Base-by-base conservation (phyloP, 2,113 vertebrate species). In the Ctenomys sociabilis region DNA sequence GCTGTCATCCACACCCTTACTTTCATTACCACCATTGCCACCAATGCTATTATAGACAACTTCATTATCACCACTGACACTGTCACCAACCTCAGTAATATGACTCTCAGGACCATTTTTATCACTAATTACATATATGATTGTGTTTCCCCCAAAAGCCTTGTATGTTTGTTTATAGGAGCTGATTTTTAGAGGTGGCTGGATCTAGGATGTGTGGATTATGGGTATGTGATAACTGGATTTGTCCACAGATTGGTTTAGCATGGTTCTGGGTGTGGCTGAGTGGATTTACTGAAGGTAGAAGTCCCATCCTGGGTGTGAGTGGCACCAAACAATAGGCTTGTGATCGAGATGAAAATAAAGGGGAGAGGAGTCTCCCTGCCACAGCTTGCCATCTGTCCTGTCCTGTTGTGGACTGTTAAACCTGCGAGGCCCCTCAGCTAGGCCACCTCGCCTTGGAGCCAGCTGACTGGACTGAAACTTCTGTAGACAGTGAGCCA, bases 111-210 rank as follows among this genome's bases (percentile, higher is more conserved):
- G 16, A 94, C 30, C 73, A 87, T 54, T 90, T 89, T 91, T 77
- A 70, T 93, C 68, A 89, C 77, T 88, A 95, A 66, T 54, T 16
- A 77, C 81, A 94, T 70, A 90, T 26, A 88, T 40, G 30, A 3
- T 61, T 78, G 2, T 59, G 24, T 68, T 24, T 77, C 40, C 12
- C 40, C 40, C 24, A 0, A 77, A 77, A 77, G 40, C 73, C 73
- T 77, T 11, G 12, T 45, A 16, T 12, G 22, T 40, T 45, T 12
- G 22, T 40, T 45, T 40, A 24, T 40, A 77, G 72, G 5, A 43
- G 22, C 12, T 24, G 73, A 22, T 75, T 26, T 75, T 45, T 12
- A 22, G 40, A 43, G 40, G 40, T 77, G 40, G 40, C 73, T 45
- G 11, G 11, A 45, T 77, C 22, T 77, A 77, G 73, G 73, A 5